A percentile compares a stretch with the other conserved stretches of the same genome.
These are phyloP conservation scores for Pachypanchax playfairii DNA, from an alignment of 2,113 vertebrate species.

Conservation along the genomic window DNA sequence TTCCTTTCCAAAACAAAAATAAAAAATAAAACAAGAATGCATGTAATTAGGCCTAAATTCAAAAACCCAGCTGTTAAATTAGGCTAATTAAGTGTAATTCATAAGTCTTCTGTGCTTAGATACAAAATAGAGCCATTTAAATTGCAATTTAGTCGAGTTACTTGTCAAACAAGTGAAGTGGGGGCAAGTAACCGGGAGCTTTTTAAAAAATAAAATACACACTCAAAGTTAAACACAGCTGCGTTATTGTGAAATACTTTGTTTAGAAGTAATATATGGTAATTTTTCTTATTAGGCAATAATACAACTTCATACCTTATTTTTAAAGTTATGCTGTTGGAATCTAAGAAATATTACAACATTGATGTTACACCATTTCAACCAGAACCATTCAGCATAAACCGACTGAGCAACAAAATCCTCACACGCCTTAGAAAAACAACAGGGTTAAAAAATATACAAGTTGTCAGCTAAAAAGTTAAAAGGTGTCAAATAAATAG, in stretches of 20 bases:
- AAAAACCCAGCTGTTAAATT: conserved; percentile 1
- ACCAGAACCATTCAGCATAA: conserved; percentile 47
- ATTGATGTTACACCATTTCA: conserved; percentile 35
- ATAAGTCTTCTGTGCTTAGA: neutral
- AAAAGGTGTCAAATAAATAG: conserved; percentile 71
- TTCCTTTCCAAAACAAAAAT: neutral
- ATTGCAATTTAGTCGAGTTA: conserved; percentile 2
- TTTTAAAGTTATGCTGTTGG: conserved; percentile 22
- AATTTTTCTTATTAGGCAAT: conserved; percentile 41
- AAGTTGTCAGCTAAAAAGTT: conserved; percentile 59
- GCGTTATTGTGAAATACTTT: conserved; percentile 35
- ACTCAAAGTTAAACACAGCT: conserved; percentile 33
- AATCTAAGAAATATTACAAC: conserved; percentile 23
- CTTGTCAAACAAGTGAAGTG: conserved; percentile 19
- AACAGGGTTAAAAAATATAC: conserved; percentile 55
- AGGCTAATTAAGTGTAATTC: conserved; percentile 10
- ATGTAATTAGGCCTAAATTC: neutral
- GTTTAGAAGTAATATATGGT: conserved; percentile 44
- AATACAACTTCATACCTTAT: conserved; percentile 32
- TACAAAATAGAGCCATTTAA: conserved; percentile 14
- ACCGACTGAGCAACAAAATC: conserved; percentile 54
- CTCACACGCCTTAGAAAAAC: conserved; percentile 49
- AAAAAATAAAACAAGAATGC: neutral
- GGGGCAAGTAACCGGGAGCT: conserved; percentile 19
- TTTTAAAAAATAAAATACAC: conserved; percentile 39